Conservation (phyloP, 2,113 vertebrate genomes). For the Jacana jacana region DNA sequence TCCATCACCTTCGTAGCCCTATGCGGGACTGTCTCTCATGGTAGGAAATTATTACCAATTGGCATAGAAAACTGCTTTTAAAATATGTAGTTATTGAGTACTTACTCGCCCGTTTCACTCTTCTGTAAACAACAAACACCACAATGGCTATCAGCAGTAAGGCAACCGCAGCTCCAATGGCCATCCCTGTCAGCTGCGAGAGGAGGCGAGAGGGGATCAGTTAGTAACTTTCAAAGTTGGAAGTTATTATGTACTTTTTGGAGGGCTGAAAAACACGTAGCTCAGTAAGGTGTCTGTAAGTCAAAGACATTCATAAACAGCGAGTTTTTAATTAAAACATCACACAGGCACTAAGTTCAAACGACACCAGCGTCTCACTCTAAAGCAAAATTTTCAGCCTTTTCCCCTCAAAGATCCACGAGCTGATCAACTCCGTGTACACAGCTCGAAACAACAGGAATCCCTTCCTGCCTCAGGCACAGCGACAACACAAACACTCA, state of each 20-base stretch:
- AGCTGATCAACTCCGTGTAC: not conserved
- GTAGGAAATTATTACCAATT: not conserved
- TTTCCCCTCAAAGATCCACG: not conserved
- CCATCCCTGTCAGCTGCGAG: conserved; percentile 80
- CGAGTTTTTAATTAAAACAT: not conserved
- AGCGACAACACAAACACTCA: not conserved
- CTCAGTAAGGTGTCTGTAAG: not conserved
- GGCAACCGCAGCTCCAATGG: conserved; percentile 74
- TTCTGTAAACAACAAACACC: conserved; percentile 79
- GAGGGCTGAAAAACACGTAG: not conserved
- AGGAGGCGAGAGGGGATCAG: not conserved
- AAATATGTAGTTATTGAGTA: not conserved
- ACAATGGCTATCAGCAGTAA: conserved; percentile 73
- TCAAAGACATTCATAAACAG: accelerated
- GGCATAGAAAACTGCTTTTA: not conserved
- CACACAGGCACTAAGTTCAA: not conserved
- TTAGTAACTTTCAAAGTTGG: not conserved
- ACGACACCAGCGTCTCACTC: not conserved
- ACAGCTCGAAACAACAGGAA: not conserved
- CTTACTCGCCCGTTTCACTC: conserved; percentile 81
- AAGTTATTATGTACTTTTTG: not conserved
- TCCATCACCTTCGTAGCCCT: too few relatives aligned
- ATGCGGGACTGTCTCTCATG: not conserved
- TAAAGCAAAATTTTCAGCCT: not conserved
- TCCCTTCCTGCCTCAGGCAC: not conserved